phyloP scores from a whole-genome alignment of 2,797 vertebrate genomes.

The Macroramphosus scolopax region DNA sequence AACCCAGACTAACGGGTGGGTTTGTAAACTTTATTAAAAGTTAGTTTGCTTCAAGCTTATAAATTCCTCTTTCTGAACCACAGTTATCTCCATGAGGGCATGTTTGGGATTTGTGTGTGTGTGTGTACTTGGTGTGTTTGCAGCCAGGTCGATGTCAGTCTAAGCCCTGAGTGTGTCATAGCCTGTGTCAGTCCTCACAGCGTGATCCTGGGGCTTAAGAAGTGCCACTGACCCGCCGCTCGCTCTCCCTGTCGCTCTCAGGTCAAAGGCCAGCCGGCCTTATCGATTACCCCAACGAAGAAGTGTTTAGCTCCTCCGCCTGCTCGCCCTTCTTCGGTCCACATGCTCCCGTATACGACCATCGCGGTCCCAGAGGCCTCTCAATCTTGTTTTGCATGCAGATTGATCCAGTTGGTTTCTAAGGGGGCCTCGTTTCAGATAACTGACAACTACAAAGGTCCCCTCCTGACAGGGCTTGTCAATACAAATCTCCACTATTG shows the following conservation, averaged over 20 bases:
- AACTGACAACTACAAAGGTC: slow-evolving; percentile 83
- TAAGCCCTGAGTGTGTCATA: slow-evolving; percentile 69
- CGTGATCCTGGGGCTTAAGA: slow-evolving; percentile 75
- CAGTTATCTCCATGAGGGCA: slow-evolving; percentile 6
- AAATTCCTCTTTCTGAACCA: not conserved
- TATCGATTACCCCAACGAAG: slow-evolving; percentile 74
- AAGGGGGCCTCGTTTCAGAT: slow-evolving; percentile 67
- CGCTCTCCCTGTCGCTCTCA: slow-evolving; percentile 51
- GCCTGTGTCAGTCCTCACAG: slow-evolving; percentile 72
- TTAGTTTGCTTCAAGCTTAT: not conserved
- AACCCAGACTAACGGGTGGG: not conserved
- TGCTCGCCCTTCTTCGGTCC: slow-evolving; percentile 45
- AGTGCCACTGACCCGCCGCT: slow-evolving; percentile 62
- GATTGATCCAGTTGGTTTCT: slow-evolving; percentile 74
- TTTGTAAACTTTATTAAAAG: slow-evolving; percentile 3
- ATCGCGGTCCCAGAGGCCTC: slow-evolving; percentile 53
- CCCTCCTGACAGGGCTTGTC: slow-evolving; percentile 78
- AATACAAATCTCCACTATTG: slow-evolving; percentile 85
- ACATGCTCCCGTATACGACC: slow-evolving; percentile 60
- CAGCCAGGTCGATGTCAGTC: slow-evolving; percentile 61
- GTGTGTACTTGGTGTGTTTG: slow-evolving; percentile 55
- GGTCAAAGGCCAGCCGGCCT: slow-evolving; percentile 79
- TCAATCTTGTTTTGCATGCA: slow-evolving; percentile 62
- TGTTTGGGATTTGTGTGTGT: slow-evolving; percentile 20
- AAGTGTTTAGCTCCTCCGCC: slow-evolving; percentile 65